A percentile compares a stretch with the other conserved stretches of the same genome.
phyloP scores from a whole-genome alignment of 2,888 invertebrate genomes.

The Aphodius granarius region DNA sequence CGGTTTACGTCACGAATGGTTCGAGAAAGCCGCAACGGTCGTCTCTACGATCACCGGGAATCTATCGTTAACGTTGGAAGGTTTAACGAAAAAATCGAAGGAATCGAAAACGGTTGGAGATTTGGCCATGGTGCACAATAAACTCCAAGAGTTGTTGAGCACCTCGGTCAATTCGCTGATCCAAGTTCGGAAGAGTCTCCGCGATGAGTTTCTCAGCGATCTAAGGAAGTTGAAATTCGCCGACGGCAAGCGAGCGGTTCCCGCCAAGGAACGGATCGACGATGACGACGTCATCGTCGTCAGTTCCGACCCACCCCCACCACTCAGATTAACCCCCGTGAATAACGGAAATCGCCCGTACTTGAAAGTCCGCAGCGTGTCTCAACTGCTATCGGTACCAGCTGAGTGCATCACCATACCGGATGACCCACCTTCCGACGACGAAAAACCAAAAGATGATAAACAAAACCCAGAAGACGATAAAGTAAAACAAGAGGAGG shows the following conservation, averaged over 20 bases:
- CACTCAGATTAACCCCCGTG: constrained; percentile 1
- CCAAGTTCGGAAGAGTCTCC: constrained; percentile 60
- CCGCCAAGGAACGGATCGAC: constrained; percentile 4
- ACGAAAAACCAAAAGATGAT: constrained; percentile 13
- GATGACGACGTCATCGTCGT: constrained; percentile 59
- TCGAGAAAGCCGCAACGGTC: constrained; percentile 60
- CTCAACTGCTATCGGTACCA: constrained; percentile 42
- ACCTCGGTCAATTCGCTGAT: constrained; percentile 59
- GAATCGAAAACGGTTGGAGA: constrained; percentile 55
- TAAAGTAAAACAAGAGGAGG: constrained; percentile 5
- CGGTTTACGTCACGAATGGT: constrained; percentile 57
- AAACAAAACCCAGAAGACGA: constrained; percentile 23
- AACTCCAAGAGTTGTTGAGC: constrained; percentile 59
- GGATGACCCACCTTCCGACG: constrained; percentile 39
- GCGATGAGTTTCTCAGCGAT: constrained; percentile 59
- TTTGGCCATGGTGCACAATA: constrained; percentile 59
- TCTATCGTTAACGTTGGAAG: constrained; percentile 57
- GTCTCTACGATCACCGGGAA: constrained; percentile 62
- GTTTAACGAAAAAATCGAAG: constrained; percentile 58
- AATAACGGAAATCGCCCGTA: constrained; percentile 27
- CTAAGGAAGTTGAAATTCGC: constrained; percentile 52
- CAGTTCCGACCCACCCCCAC: constrained; percentile 42
- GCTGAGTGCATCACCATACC: constrained; percentile 49
- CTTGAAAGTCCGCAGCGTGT: constrained; percentile 45
- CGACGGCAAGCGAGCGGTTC: constrained; percentile 43